A percentile compares a stretch with the other conserved stretches of the same genome.
Evolutionary conservation across 1,140 invertebrate genomes (phyloP).

Genomic region (Conus betulinus): DNA sequence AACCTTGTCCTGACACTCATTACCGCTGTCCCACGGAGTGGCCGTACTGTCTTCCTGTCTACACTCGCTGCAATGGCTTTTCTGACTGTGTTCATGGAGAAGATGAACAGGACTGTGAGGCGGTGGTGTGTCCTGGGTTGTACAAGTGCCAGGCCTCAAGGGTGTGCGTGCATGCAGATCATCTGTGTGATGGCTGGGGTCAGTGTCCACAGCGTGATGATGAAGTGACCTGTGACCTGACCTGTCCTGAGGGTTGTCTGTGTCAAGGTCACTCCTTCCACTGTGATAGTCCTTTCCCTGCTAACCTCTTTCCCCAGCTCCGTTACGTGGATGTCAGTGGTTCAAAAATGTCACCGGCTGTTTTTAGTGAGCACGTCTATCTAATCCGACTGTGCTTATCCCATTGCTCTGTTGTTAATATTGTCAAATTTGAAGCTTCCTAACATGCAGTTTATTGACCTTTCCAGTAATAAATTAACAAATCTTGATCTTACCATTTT

Average conservation of each 20-base stretch:
- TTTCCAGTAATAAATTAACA: conserved; percentile 29
- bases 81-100: too few relatives aligned
- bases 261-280: background rate
- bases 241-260: background rate
- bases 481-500: background rate
- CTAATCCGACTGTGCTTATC: background rate
- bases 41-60: too few relatives aligned
- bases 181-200: background rate
- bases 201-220: background rate
- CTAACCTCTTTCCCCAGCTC: background rate
- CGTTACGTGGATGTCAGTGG: background rate
- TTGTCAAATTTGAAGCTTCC: background rate
- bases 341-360: background rate
- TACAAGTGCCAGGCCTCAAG: background rate
- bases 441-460: conserved; percentile 14
- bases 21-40: too few relatives aligned
- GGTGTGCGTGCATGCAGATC: background rate
- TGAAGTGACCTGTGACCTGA: background rate
- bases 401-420: background rate
- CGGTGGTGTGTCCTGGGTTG: background rate
- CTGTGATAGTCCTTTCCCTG: background rate
- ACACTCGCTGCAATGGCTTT: too few relatives aligned
- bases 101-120: background rate
- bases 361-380: background rate
- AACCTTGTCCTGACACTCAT: too few relatives aligned